These are phyloP conservation scores for Pollenia amentaria DNA, from an alignment of 2,888 invertebrate genomes.

Conservation along the genomic window DNA sequence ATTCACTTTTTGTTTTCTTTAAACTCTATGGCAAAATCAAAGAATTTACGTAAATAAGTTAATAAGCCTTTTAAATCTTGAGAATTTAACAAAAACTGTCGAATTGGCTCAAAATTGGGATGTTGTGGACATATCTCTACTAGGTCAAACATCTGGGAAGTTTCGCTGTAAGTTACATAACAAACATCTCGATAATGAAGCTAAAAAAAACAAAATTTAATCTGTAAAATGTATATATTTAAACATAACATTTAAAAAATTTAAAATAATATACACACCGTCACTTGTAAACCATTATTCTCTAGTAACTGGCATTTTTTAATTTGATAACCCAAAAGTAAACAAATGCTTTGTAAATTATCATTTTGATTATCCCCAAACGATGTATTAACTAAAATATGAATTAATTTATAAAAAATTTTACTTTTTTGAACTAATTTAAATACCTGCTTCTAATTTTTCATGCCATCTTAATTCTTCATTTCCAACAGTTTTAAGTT, in stretches of 20 bases:
- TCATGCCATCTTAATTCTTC: conserved; percentile 19
- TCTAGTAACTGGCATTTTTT: conserved; percentile 30
- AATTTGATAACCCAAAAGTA: conserved; percentile 55
- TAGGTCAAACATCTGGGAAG: conserved; percentile 23
- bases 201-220: conserved; percentile 23
- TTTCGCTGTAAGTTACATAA: conserved; percentile 55
- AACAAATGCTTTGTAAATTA: conserved; percentile 43
- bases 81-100: conserved; percentile 48
- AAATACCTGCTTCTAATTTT: conserved; percentile 49
- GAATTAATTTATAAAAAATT: neutral
- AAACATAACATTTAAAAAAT: neutral
- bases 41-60: conserved; percentile 43
- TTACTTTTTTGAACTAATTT: neutral
- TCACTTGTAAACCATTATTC: conserved; percentile 31
- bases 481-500: conserved; percentile 12
- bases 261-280: conserved; percentile 36
- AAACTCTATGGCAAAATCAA: conserved; percentile 43
- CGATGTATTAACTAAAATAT: conserved; percentile 24
- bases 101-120: conserved; percentile 47
- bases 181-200: conserved; percentile 52
- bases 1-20: conserved; percentile 38
- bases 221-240: neutral
- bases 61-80: conserved; percentile 63
- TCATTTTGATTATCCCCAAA: conserved; percentile 13
- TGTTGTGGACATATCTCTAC: conserved; percentile 50